Base-by-base conservation (phyloP, 2,797 vertebrate genomes). In the Rhinella marina region DNA sequence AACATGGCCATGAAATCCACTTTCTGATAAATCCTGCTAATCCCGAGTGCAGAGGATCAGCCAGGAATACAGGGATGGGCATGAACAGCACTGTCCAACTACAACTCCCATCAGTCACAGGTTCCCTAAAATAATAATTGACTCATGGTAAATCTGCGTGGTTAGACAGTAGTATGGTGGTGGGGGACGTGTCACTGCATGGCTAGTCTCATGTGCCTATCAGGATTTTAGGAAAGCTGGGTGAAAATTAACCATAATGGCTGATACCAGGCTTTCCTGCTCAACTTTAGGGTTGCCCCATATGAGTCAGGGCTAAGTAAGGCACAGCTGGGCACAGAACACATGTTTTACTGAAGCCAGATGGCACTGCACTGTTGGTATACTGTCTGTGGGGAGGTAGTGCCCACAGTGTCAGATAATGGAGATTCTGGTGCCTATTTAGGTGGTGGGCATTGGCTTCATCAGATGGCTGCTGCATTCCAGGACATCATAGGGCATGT, bases 1-100 rank as follows among this genome's bases (percentile, higher is more conserved):
- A 82, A 79, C 25, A 72, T 86, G 64, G 72, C 72, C 54, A 21
- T 19, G 32, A 86, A 72, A 59, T n/a, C 41, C 27, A 61, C 66
- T 72, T 21, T 81, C 41, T 59, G 85, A 57, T 81, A 25, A 81
- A 29, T 41, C 25, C 52, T 1, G 29, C 17, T 61, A 12, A 59
- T 25, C 64, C 41, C 25, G n/a, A 27, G 57, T 19, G 76, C 52
- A 7, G 54, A 3, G n/a, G 14, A 25, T 27, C n/a, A 6, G 56
- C 19, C 41, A 23, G 70, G 8, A 48, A 41, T 21, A 48, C 32
- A 11, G 8, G 16, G 29, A 72, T 7, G 29, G 29, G 25, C 9
- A 29, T 29, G 25, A 27, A 13, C 25, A 29, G 66, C 0, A 29
- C 12, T 73, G 70, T 17, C 68, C 7, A 73, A 41, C 70, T 48